Evolutionary conservation across 2,888 invertebrate genomes (phyloP).

Genomic region (Cetonia aurata): DNA sequence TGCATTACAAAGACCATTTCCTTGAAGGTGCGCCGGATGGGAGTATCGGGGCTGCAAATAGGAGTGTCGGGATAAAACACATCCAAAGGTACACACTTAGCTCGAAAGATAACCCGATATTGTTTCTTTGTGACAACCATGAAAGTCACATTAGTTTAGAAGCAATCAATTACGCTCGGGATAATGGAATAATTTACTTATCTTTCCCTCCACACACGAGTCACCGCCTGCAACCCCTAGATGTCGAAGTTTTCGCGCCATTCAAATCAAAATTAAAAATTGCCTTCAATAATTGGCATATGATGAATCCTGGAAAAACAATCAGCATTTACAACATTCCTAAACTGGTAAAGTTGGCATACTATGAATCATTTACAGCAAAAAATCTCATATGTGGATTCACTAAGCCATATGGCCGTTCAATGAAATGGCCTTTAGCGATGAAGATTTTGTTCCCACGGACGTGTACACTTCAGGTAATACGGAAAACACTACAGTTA

Average conservation of each 20-base stretch:
- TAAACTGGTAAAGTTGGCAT: constrained; percentile 54
- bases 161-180: constrained; percentile 57
- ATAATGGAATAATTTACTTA: constrained; percentile 59
- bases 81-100: constrained; percentile 43
- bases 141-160: constrained; percentile 56
- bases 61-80: constrained; percentile 57
- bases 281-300: constrained; percentile 57
- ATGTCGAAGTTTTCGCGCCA: constrained; percentile 56
- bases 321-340: constrained; percentile 59
- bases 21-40: constrained; percentile 53
- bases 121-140: constrained; percentile 57
- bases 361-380: constrained; percentile 56
- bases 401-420: constrained; percentile 54
- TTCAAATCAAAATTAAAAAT: constrained; percentile 7
- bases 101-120: constrained; percentile 47
- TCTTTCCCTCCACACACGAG: constrained; percentile 57
- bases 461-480: constrained; percentile 14
- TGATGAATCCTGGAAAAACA: constrained; percentile 57
- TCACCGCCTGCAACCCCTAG: constrained; percentile 61
- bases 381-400: constrained; percentile 59
- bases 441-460: constrained; percentile 52
- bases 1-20: constrained; percentile 35
- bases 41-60: constrained; percentile 53
- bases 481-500: not conserved
- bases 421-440: constrained; percentile 54